phyloP scores from a whole-genome alignment of 2,888 invertebrate genomes.

The Meta bourneti region DNA sequence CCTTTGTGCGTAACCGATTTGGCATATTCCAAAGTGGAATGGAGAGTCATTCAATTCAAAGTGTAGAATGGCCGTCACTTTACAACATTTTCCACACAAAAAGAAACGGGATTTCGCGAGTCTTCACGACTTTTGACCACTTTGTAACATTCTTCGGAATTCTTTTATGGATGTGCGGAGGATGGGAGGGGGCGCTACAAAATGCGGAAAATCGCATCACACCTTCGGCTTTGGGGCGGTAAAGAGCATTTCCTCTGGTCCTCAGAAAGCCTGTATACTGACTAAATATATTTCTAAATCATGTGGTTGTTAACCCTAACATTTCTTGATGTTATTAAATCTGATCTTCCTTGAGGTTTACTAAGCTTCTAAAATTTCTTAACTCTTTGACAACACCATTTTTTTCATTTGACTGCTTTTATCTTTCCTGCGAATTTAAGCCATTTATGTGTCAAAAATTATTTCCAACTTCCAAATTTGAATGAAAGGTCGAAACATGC shows the following conservation, averaged over 20 bases:
- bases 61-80: slow-evolving; percentile 65
- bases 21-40: slow-evolving; percentile 67
- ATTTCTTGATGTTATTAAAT: too few relatives aligned
- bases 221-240: neutral
- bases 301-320: too few relatives aligned
- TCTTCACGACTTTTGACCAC: slow-evolving; percentile 72
- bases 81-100: slow-evolving; percentile 72
- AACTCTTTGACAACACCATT: too few relatives aligned
- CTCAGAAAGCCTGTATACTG: too few relatives aligned
- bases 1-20: slow-evolving; percentile 41
- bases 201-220: slow-evolving; percentile 45
- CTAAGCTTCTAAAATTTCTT: too few relatives aligned
- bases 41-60: slow-evolving; percentile 73
- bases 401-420: too few relatives aligned
- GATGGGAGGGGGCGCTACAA: slow-evolving; percentile 4
- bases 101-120: slow-evolving; percentile 43
- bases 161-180: slow-evolving; percentile 41
- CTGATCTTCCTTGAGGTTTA: too few relatives aligned
- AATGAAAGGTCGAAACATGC: too few relatives aligned
- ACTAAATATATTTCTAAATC: too few relatives aligned
- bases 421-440: too few relatives aligned
- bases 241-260: neutral
- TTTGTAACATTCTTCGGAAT: slow-evolving; percentile 65
- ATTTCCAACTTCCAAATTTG: too few relatives aligned
- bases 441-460: too few relatives aligned